A percentile compares a stretch with the other conserved stretches of the same genome.
These are phyloP conservation scores for Frankliniella intonsa DNA, from an alignment of 2,888 invertebrate species.

Conservation along the genomic window DNA sequence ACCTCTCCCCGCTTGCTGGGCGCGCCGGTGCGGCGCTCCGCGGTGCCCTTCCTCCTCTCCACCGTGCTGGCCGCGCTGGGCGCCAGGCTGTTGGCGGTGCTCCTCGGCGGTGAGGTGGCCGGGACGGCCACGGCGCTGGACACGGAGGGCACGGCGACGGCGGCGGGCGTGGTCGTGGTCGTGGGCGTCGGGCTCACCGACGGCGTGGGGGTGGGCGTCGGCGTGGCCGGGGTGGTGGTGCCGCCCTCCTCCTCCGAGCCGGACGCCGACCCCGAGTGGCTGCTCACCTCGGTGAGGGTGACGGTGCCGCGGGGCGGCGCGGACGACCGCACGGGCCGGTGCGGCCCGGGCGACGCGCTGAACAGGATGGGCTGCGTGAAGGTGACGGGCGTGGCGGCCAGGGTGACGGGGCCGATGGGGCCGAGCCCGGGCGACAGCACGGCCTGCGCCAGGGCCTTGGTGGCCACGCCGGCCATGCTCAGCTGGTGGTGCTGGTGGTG, in stretches of 20 bases:
- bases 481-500: slow-evolving; percentile 30
- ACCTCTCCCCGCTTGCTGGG: slow-evolving; percentile 52
- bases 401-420: slow-evolving; percentile 50
- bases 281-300: slow-evolving; percentile 37
- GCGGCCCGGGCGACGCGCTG: not conserved
- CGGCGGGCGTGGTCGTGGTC: slow-evolving; percentile 39
- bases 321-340: slow-evolving; percentile 14
- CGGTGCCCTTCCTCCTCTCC: slow-evolving; percentile 43
- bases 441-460: slow-evolving; percentile 73
- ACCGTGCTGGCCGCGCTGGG: slow-evolving; percentile 36
- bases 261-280: slow-evolving; percentile 42
- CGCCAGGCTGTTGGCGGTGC: slow-evolving; percentile 38
- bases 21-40: slow-evolving; percentile 50
- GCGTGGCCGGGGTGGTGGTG: not conserved
- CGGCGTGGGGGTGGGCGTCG: slow-evolving; percentile 38
- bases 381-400: slow-evolving; percentile 46
- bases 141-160: not conserved
- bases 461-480: slow-evolving; percentile 46
- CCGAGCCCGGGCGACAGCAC: slow-evolving; percentile 61
- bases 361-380: slow-evolving; percentile 53
- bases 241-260: slow-evolving; percentile 45
- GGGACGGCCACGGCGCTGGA: not conserved
- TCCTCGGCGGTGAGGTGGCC: slow-evolving; percentile 40
- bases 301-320: slow-evolving; percentile 46
- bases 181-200: slow-evolving; percentile 44